Percentiles rank a stretch among this genome's conserved stretches.
These are phyloP conservation scores for Bubo blakistoni DNA, from an alignment of 2,113 vertebrate species.

Conservation along the genomic window DNA sequence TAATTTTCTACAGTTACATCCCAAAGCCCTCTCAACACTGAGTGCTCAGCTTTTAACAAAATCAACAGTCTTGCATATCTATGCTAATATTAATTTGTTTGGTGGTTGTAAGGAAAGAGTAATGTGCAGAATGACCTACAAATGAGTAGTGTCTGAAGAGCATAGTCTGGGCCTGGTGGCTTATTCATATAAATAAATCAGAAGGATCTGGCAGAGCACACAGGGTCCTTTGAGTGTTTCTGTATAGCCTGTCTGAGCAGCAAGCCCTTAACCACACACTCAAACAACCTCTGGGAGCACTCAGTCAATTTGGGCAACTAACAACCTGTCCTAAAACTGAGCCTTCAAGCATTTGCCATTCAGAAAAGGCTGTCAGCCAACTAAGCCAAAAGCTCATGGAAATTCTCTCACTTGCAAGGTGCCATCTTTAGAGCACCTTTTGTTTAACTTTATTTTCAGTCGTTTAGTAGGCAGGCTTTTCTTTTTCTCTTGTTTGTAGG, in stretches of 20 bases:
- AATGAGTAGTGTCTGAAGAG: constrained; percentile 26
- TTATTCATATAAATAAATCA: constrained; percentile 64
- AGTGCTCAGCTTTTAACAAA: constrained; percentile 5
- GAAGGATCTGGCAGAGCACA: constrained; percentile 23
- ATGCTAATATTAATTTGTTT: constrained; percentile 37
- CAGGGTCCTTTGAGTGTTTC: constrained; percentile 44
- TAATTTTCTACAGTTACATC: not conserved
- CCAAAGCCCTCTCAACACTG: not conserved
- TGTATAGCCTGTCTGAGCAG: constrained; percentile 49
- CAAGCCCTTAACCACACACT: constrained; percentile 45
- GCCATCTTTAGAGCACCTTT: not conserved
- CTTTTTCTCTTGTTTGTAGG: not conserved
- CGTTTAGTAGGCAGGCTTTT: not conserved
- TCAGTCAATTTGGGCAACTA: constrained; percentile 51
- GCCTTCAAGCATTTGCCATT: constrained; percentile 24
- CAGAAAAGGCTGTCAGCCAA: constrained; percentile 2
- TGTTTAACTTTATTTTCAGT: not conserved
- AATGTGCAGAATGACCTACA: constrained; percentile 28
- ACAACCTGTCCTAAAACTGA: constrained; percentile 52
- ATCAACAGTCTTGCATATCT: not conserved
- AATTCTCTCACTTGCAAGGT: not conserved
- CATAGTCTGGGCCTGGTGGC: constrained; percentile 9
- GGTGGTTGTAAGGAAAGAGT: not conserved
- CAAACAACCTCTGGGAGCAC: constrained; percentile 40
- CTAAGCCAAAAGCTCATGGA: not conserved